These are phyloP conservation scores for Pseudomyrmex cubaensis DNA, from an alignment of 1,140 invertebrate genomes.

Conservation along the genomic window DNA sequence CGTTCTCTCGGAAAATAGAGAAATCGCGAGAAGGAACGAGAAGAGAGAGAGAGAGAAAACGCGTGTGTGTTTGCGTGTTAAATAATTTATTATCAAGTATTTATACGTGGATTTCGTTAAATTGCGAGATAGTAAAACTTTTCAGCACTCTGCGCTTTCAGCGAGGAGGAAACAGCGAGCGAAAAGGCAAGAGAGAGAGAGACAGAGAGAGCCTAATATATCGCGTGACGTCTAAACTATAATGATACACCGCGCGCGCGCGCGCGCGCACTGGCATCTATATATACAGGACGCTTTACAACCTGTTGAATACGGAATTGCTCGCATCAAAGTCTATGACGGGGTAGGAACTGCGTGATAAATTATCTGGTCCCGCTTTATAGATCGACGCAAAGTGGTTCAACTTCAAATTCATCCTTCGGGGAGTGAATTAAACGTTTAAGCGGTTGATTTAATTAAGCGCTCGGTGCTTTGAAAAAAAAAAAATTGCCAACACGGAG, in stretches of 20 bases:
- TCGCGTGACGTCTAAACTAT: constrained; percentile 55
- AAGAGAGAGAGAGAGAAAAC: too few species aligned
- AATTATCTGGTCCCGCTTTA: constrained; percentile 13
- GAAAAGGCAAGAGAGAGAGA: too few species aligned
- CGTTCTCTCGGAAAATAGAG: background rate
- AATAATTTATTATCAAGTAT: constrained; percentile 7
- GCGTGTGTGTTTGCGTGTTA: background rate
- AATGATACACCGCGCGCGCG: constrained; percentile 20
- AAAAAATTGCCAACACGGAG: background rate
- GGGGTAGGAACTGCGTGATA: constrained; percentile 30
- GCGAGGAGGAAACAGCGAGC: background rate
- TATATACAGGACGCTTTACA: constrained; percentile 32
- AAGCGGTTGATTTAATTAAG: constrained; percentile 11
- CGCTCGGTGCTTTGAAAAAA: too few species aligned
- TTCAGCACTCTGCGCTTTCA: background rate
- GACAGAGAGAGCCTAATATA: constrained; percentile 1
- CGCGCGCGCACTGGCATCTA: background rate
- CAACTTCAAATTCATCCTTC: background rate
- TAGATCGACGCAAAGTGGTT: background rate
- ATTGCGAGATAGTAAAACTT: background rate
- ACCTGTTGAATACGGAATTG: constrained; percentile 57
- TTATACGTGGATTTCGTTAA: background rate
- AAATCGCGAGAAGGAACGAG: background rate
- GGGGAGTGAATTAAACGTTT: background rate
- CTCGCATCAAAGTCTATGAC: constrained; percentile 51